phyloP scores from a whole-genome alignment of 2,797 vertebrate genomes.

The Uromys caudimaculatus region DNA sequence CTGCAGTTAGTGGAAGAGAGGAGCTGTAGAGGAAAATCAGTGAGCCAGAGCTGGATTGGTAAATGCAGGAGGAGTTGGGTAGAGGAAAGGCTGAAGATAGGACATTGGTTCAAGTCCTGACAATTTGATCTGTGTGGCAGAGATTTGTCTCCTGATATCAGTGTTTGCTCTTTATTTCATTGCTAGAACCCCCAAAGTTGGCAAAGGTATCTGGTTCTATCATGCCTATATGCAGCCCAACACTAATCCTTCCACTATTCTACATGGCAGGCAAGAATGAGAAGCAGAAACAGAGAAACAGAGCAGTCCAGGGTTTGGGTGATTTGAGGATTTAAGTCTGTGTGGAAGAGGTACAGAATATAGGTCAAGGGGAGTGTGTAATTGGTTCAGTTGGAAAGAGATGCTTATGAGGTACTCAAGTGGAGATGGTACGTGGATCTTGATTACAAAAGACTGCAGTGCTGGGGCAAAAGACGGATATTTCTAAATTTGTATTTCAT shows the following conservation, averaged over 20 bases:
- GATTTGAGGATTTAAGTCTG: not conserved
- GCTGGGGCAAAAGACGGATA: not conserved
- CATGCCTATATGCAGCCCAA: not conserved
- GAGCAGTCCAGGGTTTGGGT: not conserved
- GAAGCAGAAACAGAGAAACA: not conserved
- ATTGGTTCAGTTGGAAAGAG: not conserved
- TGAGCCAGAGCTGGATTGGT: not conserved
- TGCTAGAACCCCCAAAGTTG: not conserved
- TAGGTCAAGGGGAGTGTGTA: not conserved
- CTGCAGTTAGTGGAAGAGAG: not conserved
- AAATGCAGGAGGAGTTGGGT: not conserved
- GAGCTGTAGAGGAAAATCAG: not conserved
- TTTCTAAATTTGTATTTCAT: not conserved
- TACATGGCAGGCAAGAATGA: not conserved
- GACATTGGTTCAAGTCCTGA: not conserved
- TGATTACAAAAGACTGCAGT: not conserved
- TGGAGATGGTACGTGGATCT: not conserved
- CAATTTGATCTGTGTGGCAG: not conserved
- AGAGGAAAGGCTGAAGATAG: not conserved
- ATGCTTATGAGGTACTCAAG: not conserved
- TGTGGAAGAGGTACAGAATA: not conserved
- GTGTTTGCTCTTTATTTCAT: not conserved
- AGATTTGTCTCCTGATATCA: not conserved
- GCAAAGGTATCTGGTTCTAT: not conserved
- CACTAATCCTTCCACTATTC: not conserved